Conservation (phyloP, 2,113 vertebrate genomes). For the Oryzias curvinotus region DNA sequence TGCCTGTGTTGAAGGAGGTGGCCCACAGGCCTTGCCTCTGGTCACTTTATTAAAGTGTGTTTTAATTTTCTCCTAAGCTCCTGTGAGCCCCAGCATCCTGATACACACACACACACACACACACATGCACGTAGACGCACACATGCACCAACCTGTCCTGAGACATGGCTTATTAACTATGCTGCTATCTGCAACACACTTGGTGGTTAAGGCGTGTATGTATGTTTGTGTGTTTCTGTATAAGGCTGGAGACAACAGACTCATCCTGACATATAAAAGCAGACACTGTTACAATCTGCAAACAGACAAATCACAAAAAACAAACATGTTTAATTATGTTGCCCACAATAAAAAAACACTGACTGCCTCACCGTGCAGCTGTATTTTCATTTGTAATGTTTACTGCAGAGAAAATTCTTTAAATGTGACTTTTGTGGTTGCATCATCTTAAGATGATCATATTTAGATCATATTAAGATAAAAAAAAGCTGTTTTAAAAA, state of each 20-base stretch:
- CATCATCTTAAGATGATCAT: too few species aligned
- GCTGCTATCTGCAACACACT: conserved; percentile 78
- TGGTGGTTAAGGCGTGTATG: conserved; percentile 19
- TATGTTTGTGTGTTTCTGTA: background rate
- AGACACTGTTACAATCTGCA: too few species aligned
- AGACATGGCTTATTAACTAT: conserved; percentile 83
- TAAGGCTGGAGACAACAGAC: too few species aligned
- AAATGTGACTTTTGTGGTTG: too few species aligned
- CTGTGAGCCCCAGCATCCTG: conserved; percentile 54
- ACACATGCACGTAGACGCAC: conserved; percentile 28
- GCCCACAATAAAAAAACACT: too few species aligned
- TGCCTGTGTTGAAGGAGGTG: conserved; percentile 50
- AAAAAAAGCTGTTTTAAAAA: background rate
- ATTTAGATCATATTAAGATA: too few species aligned
- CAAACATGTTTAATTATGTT: too few species aligned
- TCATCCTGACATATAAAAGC: too few species aligned
- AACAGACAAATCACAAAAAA: too few species aligned
- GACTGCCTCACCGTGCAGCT: too few species aligned
- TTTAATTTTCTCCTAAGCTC: conserved; percentile 86
- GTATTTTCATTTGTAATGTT: too few species aligned
- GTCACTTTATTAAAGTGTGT: conserved; percentile 85
- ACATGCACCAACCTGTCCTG: conserved; percentile 67
- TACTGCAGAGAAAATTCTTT: too few species aligned
- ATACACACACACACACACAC: conserved; percentile 40
- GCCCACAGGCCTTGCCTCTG: conserved; percentile 71